Percentiles rank a stretch among this genome's conserved stretches.
phyloP scores from a whole-genome alignment of 2,113 vertebrate species.

The human region DNA sequence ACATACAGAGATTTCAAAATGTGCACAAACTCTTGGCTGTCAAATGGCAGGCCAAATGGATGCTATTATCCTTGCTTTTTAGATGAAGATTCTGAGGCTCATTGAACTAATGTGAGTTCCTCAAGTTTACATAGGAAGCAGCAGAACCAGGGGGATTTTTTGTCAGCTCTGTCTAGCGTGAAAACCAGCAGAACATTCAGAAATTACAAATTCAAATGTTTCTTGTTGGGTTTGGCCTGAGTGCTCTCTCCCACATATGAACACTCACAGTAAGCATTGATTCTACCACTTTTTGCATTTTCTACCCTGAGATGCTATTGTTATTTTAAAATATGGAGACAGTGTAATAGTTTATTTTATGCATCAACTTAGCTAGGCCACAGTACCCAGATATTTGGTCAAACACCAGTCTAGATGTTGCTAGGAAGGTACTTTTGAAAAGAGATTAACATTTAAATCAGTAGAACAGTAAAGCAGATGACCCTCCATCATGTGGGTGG shows the following conservation, averaged over 20 bases:
- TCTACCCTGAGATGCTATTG: background rate
- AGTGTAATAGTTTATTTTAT: background rate
- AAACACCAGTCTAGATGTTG: background rate
- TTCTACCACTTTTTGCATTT: background rate
- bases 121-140: background rate
- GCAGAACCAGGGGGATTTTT: background rate
- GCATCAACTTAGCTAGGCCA: background rate
- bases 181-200: background rate
- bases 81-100: background rate
- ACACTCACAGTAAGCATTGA: background rate
- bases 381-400: background rate
- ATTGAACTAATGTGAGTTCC: background rate
- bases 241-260: background rate
- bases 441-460: background rate
- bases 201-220: background rate
- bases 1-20: background rate
- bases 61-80: background rate
- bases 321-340: background rate
- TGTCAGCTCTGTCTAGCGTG: background rate
- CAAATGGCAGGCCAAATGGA: background rate
- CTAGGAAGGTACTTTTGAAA: background rate
- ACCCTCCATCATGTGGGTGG: background rate
- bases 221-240: background rate
- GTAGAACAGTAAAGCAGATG: background rate
- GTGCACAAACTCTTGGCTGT: background rate